These are phyloP conservation scores for Polietes domitor DNA, from an alignment of 2,888 invertebrate species.

Conservation along the genomic window DNA sequence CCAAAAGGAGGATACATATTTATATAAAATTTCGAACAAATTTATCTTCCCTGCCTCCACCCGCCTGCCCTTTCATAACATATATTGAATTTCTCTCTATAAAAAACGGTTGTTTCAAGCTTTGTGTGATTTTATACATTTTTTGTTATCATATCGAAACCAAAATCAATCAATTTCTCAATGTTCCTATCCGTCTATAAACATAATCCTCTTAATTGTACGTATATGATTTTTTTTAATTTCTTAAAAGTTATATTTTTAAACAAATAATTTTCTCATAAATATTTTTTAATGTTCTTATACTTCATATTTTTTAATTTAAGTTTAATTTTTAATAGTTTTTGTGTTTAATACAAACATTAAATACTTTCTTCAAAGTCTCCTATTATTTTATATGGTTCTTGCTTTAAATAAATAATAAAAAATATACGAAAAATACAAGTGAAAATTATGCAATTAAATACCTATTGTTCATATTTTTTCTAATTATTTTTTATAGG, in stretches of 20 bases:
- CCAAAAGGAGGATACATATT: background rate
- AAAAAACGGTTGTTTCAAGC: background rate
- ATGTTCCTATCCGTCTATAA: slow-evolving; percentile 66
- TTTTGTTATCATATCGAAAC: background rate
- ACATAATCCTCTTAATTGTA: slow-evolving; percentile 71
- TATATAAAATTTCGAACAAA: slow-evolving; percentile 1
- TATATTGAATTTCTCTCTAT: background rate
- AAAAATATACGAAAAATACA: slow-evolving; percentile 45
- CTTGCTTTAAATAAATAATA: slow-evolving; percentile 72
- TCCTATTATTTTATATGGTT: slow-evolving; percentile 67
- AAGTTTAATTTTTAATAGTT: slow-evolving; percentile 46
- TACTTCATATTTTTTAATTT: slow-evolving; percentile 32
- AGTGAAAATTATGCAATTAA: slow-evolving; percentile 34
- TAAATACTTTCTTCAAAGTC: slow-evolving; percentile 69
- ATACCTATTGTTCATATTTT: slow-evolving; percentile 40
- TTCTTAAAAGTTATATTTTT: slow-evolving; percentile 51
- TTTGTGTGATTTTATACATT: background rate
- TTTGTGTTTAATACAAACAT: slow-evolving; percentile 45
- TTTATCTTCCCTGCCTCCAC: background rate
- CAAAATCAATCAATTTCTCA: slow-evolving; percentile 12
- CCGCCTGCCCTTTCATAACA: background rate
- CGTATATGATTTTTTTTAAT: slow-evolving; percentile 52
- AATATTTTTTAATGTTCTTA: slow-evolving; percentile 30
- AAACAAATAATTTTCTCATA: slow-evolving; percentile 31
- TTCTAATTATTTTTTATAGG: slow-evolving; percentile 40